Percentiles rank a stretch among this genome's conserved stretches.
phyloP scores from a whole-genome alignment of 1,140 invertebrate genomes.

The Nylanderia fulva region DNA sequence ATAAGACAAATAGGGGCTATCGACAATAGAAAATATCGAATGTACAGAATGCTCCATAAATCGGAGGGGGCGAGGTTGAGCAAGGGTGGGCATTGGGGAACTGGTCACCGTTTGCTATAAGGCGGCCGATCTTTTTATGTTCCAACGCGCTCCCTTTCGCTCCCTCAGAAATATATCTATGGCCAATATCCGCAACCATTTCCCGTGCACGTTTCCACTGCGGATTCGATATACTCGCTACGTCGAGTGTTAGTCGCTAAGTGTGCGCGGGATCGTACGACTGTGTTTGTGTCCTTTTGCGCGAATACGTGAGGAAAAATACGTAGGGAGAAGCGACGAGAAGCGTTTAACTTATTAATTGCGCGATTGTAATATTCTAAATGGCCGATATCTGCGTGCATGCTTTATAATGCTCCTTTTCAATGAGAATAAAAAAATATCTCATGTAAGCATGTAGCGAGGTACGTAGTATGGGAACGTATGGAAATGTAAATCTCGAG shows the following conservation, averaged over 20 bases:
- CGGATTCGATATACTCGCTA: constrained; percentile 76
- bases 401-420: constrained; percentile 33
- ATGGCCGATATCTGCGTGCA: constrained; percentile 72
- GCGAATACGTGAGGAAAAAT: constrained; percentile 57
- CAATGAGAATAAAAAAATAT: constrained; percentile 6
- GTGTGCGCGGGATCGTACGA: not conserved
- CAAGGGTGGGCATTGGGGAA: constrained; percentile 33
- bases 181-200: constrained; percentile 83
- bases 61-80: constrained; percentile 71
- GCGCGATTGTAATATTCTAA: constrained; percentile 73
- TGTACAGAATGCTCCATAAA: constrained; percentile 85
- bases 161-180: constrained; percentile 78
- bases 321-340: constrained; percentile 42
- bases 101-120: constrained; percentile 76
- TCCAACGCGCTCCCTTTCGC: constrained; percentile 82
- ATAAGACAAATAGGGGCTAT: constrained; percentile 85
- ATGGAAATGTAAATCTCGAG: not conserved
- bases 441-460: not conserved
- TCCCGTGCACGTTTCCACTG: constrained; percentile 79
- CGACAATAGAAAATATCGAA: constrained; percentile 86
- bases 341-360: constrained; percentile 74
- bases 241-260: constrained; percentile 44
- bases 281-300: constrained; percentile 37
- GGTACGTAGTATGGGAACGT: not conserved
- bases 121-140: constrained; percentile 85